Evolutionary conservation across 2,113 vertebrate genomes (phyloP), one percentile per base, ranked within the genome.

Genomic region (Scatophagus argus): DNA sequence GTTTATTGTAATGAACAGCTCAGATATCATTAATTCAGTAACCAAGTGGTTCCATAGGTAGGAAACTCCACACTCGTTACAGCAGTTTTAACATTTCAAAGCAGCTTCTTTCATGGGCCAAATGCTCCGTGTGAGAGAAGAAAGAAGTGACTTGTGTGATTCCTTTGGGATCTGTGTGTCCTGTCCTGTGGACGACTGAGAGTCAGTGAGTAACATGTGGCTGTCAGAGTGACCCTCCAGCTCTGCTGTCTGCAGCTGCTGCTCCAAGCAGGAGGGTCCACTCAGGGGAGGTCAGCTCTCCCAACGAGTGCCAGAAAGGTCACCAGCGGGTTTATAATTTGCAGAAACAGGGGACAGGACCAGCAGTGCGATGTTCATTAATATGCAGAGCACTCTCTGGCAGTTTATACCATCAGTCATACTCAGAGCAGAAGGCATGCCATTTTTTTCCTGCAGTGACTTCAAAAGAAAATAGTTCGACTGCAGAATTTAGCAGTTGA

Each of bases 161-260:
- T 79, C 70, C 56, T 90, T 74, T 85, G 86, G 82, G 87, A 82
- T 87, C 76, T 83, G 86, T 81, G 84, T 80, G 81, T 88, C 83
- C 79, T 83, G 69, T 74, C 69, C 81, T 62, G 82, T 54, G 79
- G 80, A 88, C 85, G 84, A n/a, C 86, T 91, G 90, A 84, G 90
- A 91, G 81, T 85, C 85, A 90, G 84, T 88, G 89, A 88, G 77
- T 52, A 91, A 94, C 93, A 95, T 92, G 93, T 94, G 93, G 92
- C 80, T 79, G 72, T 89, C 73, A 74, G 72, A 90, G 79, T 92
- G 92, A 92, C 91, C 91, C 85, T 88, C 82, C 76, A 85, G 84
- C 73, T 90, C 85, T 83, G 84, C 86, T 90, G 80, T 87, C 80
- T 90, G 90, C 93, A 94, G 93, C 93, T 94, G 93, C 87, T 87